Evolutionary conservation across 2,888 invertebrate genomes (phyloP).

Genomic region (Sesia apiformis): DNA sequence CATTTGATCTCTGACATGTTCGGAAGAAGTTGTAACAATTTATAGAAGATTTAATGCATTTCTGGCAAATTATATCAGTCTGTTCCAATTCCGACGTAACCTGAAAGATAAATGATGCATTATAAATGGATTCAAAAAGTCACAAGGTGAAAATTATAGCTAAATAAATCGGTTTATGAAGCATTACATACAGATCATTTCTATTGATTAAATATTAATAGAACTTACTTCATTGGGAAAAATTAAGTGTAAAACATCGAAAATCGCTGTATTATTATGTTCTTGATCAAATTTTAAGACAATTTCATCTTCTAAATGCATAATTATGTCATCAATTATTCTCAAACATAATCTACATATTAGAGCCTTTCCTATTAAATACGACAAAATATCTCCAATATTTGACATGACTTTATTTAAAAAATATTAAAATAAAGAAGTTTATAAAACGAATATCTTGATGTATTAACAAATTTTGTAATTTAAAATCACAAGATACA

Average conservation of each 20-base stretch:
- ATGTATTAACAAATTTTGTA: not conserved
- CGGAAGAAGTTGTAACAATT: slow-evolving; percentile 21
- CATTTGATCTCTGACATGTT: slow-evolving; percentile 11
- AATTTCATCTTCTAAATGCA: not conserved
- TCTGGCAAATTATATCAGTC: slow-evolving; percentile 14
- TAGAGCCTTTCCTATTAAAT: not conserved
- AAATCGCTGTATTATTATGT: not conserved
- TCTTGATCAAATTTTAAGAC: not conserved
- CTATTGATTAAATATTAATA: not conserved
- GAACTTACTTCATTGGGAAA: not conserved
- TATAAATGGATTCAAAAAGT: not conserved
- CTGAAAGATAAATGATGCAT: not conserved
- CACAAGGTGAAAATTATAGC: not conserved
- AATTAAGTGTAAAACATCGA: not conserved
- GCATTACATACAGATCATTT: not conserved
- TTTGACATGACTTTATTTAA: not conserved
- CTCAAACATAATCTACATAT: not conserved
- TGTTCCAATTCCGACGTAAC: not conserved
- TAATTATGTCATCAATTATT: not conserved
- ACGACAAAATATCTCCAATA: not conserved
- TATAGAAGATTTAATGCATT: slow-evolving; percentile 16
- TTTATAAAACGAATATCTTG: not conserved
- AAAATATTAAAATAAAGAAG: not conserved
- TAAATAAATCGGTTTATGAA: not conserved
- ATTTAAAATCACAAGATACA: not conserved